Evolutionary conservation across 2,113 vertebrate species (phyloP), one percentile per base, ranked within the genome.

Genomic region (Coturnix japonica): DNA sequence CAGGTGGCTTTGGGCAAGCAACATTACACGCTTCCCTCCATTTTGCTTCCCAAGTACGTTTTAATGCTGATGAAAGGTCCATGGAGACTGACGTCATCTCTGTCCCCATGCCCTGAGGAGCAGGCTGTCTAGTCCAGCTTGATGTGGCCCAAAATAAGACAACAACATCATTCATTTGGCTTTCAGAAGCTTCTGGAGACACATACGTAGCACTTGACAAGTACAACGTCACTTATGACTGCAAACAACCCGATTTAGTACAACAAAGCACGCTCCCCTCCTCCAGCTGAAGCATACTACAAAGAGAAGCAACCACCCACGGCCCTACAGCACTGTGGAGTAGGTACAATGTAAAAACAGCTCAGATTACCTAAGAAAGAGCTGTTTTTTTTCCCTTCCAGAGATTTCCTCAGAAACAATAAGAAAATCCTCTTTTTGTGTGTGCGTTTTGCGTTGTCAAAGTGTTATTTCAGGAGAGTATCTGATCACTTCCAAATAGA

Each of bases 121-220:
- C 61, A 77, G 30, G 18, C 23, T 72, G 47, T 69, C 88, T 91
- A 78, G 66, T 49, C 67, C 57, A 49, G 25, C 63, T 2, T 84
- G 80, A 91, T 63, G 63, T 1, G 21, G 76, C 28, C 71, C 70
- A 66, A 86, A 86, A 81, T 78, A 83, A 0, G 4, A 30, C 76
- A 76, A 54, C 56, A 44, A 46, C 26, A 85, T 66, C 10, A 84
- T 71, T 4, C 37, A 8, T 69, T 4, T 77, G 56, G n/a, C 31
- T 86, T 89, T 56, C 71, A 93, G 96, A 94, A 92, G 15, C 60
- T 94, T 95, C 96, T 70, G 35, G 74, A 91, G 81, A 72, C 28
- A 39, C 28, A 23, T 57, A 16, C 15, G 51, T 28, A 70, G 54
- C 46, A 39, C 51, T 63, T 87, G 86, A 86, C 14, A 80, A 64